Conservation (phyloP, 2,888 invertebrate genomes). For the Orchestes rusci region DNA sequence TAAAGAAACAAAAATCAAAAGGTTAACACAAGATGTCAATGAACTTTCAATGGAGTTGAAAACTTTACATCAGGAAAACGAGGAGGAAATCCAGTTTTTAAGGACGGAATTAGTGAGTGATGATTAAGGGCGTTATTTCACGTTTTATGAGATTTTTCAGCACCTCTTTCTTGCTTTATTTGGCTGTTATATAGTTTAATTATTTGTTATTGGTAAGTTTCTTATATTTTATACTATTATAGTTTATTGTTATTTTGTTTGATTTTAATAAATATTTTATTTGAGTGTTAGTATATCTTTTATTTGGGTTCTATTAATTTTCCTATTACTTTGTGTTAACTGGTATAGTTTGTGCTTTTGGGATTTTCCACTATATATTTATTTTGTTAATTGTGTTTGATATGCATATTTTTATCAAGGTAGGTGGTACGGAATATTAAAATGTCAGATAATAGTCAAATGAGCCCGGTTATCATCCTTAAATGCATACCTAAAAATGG, state of each 20-base stretch:
- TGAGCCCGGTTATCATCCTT: no score
- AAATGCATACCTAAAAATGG: no score
- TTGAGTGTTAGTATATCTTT: conserved; percentile 28
- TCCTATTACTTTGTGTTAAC: conserved; percentile 24
- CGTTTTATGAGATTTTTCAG: conserved; percentile 8
- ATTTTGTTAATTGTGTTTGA: no score
- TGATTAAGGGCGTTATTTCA: conserved; percentile 7
- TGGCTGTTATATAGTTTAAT: conserved; percentile 8
- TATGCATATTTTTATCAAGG: no score
- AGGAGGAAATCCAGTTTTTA: conserved; percentile 49
- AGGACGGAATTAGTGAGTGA: conserved; percentile 54
- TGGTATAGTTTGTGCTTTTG: conserved; percentile 3
- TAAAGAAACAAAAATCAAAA: conserved; percentile 64
- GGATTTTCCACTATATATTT: background rate
- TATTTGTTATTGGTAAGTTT: conserved; percentile 6
- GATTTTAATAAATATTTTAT: conserved; percentile 29
- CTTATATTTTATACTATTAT: background rate
- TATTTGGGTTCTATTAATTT: conserved; percentile 24
- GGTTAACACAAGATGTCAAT: conserved; percentile 67
- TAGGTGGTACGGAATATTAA: no score
- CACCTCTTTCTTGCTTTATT: conserved; percentile 10
- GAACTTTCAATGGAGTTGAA: conserved; percentile 61
- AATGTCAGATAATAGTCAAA: no score
- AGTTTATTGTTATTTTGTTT: conserved; percentile 14
- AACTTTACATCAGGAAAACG: conserved; percentile 46